phyloP scores from a whole-genome alignment of 2,797 vertebrate species.

The Pseudomugil tenellus region DNA sequence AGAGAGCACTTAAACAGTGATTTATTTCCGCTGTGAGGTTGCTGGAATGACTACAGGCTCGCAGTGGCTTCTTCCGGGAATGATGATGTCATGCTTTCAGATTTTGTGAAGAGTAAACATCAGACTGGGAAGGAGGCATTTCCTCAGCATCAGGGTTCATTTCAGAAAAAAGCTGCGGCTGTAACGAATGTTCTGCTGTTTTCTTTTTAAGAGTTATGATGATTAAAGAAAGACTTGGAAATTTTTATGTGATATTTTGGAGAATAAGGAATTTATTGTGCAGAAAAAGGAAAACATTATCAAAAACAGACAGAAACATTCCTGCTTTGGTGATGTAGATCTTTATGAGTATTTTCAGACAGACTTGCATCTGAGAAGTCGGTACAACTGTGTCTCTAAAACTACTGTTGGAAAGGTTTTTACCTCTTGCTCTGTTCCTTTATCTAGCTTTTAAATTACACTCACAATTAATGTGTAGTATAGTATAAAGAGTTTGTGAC shows the following conservation, averaged over 20 bases:
- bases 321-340: background rate
- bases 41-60: conserved; percentile 55
- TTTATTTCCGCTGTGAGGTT: conserved; percentile 70
- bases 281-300: background rate
- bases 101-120: conserved; percentile 76
- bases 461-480: background rate
- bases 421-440: background rate
- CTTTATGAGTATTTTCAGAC: background rate
- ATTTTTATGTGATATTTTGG: conserved; percentile 1
- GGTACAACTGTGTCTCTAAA: background rate
- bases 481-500: background rate
- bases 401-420: background rate
- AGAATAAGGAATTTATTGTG: conserved; percentile 2
- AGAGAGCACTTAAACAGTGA: conserved; percentile 59
- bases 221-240: background rate
- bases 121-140: conserved; percentile 55
- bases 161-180: conserved; percentile 26
- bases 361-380: background rate
- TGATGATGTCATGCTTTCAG: conserved; percentile 76
- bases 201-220: conserved; percentile 21
- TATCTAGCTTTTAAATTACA: background rate
- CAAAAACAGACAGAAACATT: conserved; percentile 9
- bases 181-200: conserved; percentile 4
- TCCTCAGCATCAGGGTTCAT: conserved; percentile 58
- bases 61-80: conserved; percentile 51